Evolutionary conservation across 2,113 vertebrate genomes (phyloP).

Genomic region (Neofelis nebulosa): DNA sequence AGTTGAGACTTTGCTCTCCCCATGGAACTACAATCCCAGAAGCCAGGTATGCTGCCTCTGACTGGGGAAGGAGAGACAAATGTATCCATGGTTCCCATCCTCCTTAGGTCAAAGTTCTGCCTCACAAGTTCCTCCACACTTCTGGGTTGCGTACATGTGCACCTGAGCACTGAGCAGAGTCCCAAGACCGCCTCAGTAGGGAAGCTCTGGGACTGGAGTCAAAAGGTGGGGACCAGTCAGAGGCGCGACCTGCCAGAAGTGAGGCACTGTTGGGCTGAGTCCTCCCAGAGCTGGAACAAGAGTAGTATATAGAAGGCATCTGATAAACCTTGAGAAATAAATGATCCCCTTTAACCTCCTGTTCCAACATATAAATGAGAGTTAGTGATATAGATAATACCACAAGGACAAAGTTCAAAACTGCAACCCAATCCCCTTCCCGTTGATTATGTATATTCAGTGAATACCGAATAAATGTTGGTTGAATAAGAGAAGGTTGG

Average conservation of each 20-base stretch:
- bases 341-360: not conserved
- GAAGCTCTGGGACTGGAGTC: not conserved
- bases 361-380: not conserved
- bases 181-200: not conserved
- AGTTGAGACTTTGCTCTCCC: not conserved
- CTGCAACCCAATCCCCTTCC: not conserved
- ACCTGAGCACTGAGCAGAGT: not conserved
- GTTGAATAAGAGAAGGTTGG: not conserved
- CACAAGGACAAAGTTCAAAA: not conserved
- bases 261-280: not conserved
- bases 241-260: not conserved
- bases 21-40: not conserved
- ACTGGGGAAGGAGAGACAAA: not conserved
- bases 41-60: not conserved
- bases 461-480: not conserved
- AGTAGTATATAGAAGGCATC: not conserved
- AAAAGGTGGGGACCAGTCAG: fast-evolving
- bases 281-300: not conserved
- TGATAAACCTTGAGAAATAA: not conserved
- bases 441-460: not conserved
- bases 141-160: not conserved
- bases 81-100: not conserved
- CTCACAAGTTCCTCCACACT: not conserved
- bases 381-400: not conserved
- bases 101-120: not conserved